Evolutionary conservation across 2,113 vertebrate genomes (phyloP).

Genomic region (Psittacus erithacus): DNA sequence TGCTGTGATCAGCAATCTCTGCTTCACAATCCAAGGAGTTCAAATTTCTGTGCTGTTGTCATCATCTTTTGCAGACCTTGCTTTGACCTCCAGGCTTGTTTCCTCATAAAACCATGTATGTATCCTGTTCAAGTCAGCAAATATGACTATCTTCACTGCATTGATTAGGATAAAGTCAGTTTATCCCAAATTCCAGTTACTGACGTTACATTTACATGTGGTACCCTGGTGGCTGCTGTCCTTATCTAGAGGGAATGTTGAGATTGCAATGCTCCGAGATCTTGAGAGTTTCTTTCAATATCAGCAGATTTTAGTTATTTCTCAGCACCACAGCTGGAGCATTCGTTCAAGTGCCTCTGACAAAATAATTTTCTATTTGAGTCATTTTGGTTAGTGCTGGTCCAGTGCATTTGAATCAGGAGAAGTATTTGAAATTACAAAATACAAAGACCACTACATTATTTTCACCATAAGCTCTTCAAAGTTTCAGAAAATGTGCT

Average conservation of each 20-base stretch:
- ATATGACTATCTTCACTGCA: background rate
- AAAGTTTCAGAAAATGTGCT: background rate
- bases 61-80: background rate
- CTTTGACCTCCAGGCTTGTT: background rate
- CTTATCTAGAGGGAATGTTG: background rate
- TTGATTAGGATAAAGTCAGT: background rate
- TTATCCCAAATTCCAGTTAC: background rate
- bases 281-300: constrained; percentile 24
- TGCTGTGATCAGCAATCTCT: background rate
- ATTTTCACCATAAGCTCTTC: background rate
- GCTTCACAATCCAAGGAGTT: background rate
- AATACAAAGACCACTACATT: background rate
- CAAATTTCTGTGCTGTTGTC: background rate
- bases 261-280: background rate
- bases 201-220: background rate
- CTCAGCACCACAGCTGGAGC: background rate
- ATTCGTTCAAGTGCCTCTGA: background rate
- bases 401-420: background rate
- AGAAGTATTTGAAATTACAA: background rate
- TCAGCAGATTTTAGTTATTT: constrained; percentile 8
- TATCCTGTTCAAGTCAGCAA: background rate
- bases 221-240: background rate
- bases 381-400: background rate
- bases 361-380: background rate
- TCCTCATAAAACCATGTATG: background rate